Conservation (phyloP, 2,797 vertebrate genomes). For the Dendrocincla tyrannina region DNA sequence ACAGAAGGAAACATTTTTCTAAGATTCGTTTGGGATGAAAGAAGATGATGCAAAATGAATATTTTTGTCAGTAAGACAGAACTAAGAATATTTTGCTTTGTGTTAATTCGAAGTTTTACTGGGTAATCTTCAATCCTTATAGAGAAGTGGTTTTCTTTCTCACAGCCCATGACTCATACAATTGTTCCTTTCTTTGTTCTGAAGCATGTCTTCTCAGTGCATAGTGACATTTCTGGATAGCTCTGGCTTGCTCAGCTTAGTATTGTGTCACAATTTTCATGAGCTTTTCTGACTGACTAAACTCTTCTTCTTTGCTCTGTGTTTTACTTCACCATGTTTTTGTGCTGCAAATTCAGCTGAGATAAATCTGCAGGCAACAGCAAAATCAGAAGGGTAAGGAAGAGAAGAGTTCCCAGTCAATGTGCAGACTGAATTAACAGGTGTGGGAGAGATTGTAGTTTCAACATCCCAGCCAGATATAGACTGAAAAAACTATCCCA, state of each 20-base stretch:
- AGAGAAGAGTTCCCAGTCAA: background rate
- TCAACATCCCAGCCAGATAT: background rate
- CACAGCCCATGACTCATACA: constrained; percentile 1
- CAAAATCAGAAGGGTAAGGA: background rate
- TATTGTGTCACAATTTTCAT: background rate
- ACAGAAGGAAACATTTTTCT: background rate
- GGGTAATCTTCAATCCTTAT: background rate
- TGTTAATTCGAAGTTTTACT: background rate
- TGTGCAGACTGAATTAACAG: background rate
- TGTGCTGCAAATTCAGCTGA: background rate
- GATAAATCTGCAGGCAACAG: background rate
- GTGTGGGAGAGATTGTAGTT: background rate
- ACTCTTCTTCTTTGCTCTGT: background rate
- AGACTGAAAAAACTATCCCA: background rate
- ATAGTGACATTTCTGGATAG: constrained; percentile 2
- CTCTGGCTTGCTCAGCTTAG: background rate
- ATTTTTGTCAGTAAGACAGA: background rate
- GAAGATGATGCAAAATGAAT: background rate
- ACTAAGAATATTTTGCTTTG: background rate
- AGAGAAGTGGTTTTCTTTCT: constrained; percentile 34
- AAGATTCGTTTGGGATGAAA: background rate
- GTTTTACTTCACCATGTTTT: constrained; percentile 20
- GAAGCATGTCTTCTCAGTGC: background rate
- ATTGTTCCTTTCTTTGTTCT: constrained; percentile 41
- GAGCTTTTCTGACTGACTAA: constrained; percentile 16